phyloP scores from a whole-genome alignment of 2,888 invertebrate species.

The Netelia virgata region DNA sequence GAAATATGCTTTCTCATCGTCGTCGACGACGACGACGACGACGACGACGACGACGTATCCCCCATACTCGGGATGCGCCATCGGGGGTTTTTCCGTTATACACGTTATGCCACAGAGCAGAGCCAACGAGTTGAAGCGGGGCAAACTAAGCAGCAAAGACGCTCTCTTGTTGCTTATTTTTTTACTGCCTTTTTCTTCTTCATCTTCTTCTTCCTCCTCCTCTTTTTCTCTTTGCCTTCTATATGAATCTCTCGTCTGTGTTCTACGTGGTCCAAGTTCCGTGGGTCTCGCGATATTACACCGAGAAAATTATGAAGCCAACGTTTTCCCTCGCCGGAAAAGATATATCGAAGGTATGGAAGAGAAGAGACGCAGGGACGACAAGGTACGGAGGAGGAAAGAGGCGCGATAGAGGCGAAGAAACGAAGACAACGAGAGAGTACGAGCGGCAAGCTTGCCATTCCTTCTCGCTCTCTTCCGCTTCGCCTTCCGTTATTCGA shows the following conservation, averaged over 20 bases:
- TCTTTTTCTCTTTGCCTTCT: neutral
- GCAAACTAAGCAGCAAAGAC: slow-evolving; percentile 20
- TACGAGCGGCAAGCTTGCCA: slow-evolving; percentile 1
- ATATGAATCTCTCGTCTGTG: slow-evolving; percentile 5
- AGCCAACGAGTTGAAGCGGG: slow-evolving; percentile 7
- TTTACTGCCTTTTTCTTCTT: neutral
- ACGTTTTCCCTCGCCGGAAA: slow-evolving; percentile 31
- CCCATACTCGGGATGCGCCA: slow-evolving; percentile 30
- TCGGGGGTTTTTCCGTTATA: neutral
- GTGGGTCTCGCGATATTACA: slow-evolving; percentile 42
- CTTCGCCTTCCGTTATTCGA: slow-evolving; percentile 45
- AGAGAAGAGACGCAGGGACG: neutral
- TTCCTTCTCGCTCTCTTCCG: neutral
- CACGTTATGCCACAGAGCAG: neutral
- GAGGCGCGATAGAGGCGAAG: neutral
- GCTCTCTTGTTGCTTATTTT: neutral
- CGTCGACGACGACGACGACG: slow-evolving; percentile 19
- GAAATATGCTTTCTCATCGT: slow-evolving; percentile 63
- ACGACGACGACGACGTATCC: slow-evolving; percentile 23
- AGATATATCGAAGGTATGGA: slow-evolving; percentile 40
- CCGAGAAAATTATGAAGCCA: slow-evolving; percentile 55
- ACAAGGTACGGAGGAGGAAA: neutral
- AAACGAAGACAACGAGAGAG: slow-evolving; percentile 21
- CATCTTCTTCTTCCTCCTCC: neutral
- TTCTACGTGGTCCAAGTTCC: slow-evolving; percentile 1